Percentiles rank a stretch among this genome's conserved stretches.
These are phyloP conservation scores for Octopus sinensis DNA, from an alignment of 1,140 invertebrate species.

Conservation along the genomic window DNA sequence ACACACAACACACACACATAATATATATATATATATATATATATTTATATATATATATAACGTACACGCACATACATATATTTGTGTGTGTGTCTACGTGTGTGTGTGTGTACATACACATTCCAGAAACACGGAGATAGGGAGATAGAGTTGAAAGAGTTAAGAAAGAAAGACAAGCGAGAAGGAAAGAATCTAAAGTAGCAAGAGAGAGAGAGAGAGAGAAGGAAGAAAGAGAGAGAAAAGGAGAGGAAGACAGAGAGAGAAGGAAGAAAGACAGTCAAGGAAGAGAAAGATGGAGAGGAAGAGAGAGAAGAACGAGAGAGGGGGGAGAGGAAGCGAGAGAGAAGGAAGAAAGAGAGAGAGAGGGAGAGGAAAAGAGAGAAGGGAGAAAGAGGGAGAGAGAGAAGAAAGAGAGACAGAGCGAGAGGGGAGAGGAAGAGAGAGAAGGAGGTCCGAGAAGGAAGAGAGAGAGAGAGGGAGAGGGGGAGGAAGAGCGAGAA, in stretches of 20 bases:
- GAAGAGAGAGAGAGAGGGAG: neutral
- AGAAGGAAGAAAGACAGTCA: neutral
- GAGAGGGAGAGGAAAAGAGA: neutral
- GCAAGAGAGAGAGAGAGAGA: too few species aligned
- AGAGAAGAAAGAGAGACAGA: neutral
- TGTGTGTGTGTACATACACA: too few species aligned
- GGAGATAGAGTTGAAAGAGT: too few species aligned
- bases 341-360: neutral
- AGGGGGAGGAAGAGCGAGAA: neutral
- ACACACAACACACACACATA: too few species aligned
- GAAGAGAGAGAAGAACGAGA: neutral
- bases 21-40: too few species aligned
- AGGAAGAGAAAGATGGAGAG: neutral
- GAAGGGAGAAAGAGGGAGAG: neutral
- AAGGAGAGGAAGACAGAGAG: neutral
- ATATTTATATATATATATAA: too few species aligned
- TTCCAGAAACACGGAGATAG: too few species aligned
- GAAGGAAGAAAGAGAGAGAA: neutral
- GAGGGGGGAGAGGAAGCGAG: neutral
- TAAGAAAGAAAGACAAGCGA: too few species aligned
- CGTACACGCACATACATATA: too few species aligned
- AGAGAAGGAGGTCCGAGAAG: neutral
- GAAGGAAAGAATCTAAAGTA: too few species aligned
- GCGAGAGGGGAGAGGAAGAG: neutral
- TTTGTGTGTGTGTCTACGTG: too few species aligned